These are phyloP conservation scores for Ictalurus furcatus DNA, from an alignment of 2,113 vertebrate genomes.

Conservation along the genomic window DNA sequence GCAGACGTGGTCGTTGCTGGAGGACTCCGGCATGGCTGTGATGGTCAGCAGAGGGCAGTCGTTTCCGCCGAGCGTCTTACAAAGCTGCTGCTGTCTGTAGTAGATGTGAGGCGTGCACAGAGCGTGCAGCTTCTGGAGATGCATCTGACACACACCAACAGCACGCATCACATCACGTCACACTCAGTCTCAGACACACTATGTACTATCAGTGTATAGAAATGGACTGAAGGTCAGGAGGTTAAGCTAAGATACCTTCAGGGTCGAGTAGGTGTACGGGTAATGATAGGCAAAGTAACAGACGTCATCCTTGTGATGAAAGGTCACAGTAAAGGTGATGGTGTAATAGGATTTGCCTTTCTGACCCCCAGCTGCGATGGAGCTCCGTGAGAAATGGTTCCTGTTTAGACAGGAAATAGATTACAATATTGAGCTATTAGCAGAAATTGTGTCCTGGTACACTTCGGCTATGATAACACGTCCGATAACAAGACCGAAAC, in stretches of 20 bases:
- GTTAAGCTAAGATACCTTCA: constrained; percentile 78
- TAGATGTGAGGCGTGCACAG: constrained; percentile 89
- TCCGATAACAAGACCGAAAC: background rate
- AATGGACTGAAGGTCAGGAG: background rate
- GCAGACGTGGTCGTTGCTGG: constrained; percentile 86
- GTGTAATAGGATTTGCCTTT: constrained; percentile 98
- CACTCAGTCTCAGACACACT: background rate
- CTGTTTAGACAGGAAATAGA: constrained; percentile 63
- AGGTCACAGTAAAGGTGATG: constrained; percentile 89
- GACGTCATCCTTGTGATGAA: constrained; percentile 95
- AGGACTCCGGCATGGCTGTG: constrained; percentile 94
- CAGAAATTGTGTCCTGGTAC: background rate
- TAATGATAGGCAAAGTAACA: constrained; percentile 99
- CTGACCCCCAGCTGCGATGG: constrained; percentile 91
- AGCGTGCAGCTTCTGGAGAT: constrained; percentile 89
- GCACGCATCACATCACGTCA: background rate
- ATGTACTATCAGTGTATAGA: background rate
- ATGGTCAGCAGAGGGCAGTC: constrained; percentile 92
- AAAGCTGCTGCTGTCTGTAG: constrained; percentile 87
- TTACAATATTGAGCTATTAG: background rate
- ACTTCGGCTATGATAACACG: background rate
- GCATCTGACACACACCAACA: constrained; percentile 78
- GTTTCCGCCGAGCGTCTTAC: constrained; percentile 91
- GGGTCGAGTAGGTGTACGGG: constrained; percentile 92
- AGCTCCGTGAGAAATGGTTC: constrained; percentile 97